Conservation (phyloP, 1,140 invertebrate species). For the Aphis craccivora region DNA sequence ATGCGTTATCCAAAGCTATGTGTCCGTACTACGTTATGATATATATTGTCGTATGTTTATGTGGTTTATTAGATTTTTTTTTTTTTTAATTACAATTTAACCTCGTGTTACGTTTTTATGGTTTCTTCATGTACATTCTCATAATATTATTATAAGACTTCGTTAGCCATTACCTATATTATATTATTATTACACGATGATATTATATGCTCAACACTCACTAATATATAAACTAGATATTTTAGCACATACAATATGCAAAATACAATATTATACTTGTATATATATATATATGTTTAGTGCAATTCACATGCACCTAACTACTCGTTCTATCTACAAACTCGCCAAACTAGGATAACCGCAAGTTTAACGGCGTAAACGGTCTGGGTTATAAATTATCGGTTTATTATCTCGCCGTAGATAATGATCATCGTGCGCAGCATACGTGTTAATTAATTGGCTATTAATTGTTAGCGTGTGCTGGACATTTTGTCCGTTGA, state of each 20-base stretch:
- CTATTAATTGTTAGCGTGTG: constrained; percentile 29
- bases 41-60: background rate
- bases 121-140: background rate
- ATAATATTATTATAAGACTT: background rate
- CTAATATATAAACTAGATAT: background rate
- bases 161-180: background rate
- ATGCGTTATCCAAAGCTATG: background rate
- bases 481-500: background rate
- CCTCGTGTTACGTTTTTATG: background rate
- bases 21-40: background rate
- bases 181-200: background rate
- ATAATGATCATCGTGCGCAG: background rate
- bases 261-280: background rate
- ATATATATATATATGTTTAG: background rate
- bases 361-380: background rate
- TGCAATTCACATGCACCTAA: background rate
- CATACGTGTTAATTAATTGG: constrained; percentile 33
- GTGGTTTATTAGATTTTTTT: background rate
- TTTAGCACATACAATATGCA: background rate
- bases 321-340: background rate
- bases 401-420: background rate
- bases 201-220: background rate
- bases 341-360: background rate
- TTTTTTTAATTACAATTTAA: background rate
- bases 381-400: constrained; percentile 19